Conservation (phyloP, 2,797 vertebrate genomes). For the Carduelis carduelis region DNA sequence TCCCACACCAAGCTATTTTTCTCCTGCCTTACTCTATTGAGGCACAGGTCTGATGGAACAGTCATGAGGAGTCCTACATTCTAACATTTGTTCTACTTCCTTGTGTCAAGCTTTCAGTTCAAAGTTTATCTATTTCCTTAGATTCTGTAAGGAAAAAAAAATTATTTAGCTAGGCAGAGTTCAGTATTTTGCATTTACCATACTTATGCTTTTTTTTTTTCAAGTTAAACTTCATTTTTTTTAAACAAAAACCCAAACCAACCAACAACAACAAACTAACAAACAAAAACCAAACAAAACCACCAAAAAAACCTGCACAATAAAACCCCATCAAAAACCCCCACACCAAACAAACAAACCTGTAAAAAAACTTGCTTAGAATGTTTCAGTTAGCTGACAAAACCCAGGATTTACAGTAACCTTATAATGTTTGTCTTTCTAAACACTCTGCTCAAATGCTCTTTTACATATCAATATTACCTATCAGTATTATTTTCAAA, state of each 20-base stretch:
- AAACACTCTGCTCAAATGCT: neutral
- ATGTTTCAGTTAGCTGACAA: neutral
- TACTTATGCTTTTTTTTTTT: neutral
- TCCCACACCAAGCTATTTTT: neutral
- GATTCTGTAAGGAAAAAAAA: neutral
- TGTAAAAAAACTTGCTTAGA: neutral
- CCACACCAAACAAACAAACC: neutral
- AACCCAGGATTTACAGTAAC: neutral
- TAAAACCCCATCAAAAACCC: neutral
- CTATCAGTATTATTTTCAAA: neutral
- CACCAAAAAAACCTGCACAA: neutral
- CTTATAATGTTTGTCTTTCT: neutral
- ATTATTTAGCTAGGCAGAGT: neutral
- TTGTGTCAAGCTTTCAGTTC: neutral
- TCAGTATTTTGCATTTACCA: neutral
- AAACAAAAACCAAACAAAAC: too few species aligned
- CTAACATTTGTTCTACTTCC: neutral
- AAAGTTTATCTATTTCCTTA: neutral
- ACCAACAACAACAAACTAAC: neutral
- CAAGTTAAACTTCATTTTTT: neutral
- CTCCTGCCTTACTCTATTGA: neutral
- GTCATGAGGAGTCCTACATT: neutral
- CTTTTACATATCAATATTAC: neutral
- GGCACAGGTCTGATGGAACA: fast-evolving
- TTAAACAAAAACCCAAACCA: neutral